Conservation (phyloP, 2,797 vertebrate genomes). For the Gouania willdenowi region DNA sequence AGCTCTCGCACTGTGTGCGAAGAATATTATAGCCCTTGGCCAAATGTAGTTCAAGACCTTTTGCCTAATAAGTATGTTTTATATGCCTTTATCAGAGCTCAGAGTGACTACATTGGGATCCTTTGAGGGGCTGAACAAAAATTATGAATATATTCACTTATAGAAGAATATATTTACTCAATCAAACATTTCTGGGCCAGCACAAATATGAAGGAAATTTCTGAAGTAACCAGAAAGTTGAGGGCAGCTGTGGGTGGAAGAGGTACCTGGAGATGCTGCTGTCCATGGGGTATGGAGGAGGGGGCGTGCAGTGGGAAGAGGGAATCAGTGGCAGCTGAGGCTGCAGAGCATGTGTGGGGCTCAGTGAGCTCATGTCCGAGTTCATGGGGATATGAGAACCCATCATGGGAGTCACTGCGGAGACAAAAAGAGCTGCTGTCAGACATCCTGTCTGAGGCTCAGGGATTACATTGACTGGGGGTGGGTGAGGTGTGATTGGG, state of each 20-base stretch:
- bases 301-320: slow-evolving; percentile 97
- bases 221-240: neutral
- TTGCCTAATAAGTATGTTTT: too few species aligned
- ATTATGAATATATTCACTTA: too few species aligned
- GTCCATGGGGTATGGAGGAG: slow-evolving; percentile 98
- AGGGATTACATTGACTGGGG: slow-evolving; percentile 1
- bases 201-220: neutral
- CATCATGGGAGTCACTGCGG: slow-evolving; percentile 96
- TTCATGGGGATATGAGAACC: slow-evolving; percentile 93
- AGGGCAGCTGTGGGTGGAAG: slow-evolving; percentile 13
- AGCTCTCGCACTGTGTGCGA: too few species aligned
- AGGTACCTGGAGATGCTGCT: slow-evolving; percentile 98
- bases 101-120: too few species aligned
- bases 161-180: too few species aligned
- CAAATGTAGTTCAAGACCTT: too few species aligned
- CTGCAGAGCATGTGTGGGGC: slow-evolving; percentile 92
- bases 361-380: slow-evolving; percentile 94
- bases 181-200: neutral
- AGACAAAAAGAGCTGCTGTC: slow-evolving; percentile 69
- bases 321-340: slow-evolving; percentile 93
- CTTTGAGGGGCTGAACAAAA: too few species aligned
- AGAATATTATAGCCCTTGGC: too few species aligned
- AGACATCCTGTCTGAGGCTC: too few species aligned
- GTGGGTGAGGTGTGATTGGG: neutral
- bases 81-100: too few species aligned